phyloP scores from a whole-genome alignment of 2,113 vertebrate genomes.

The Puma concolor region DNA sequence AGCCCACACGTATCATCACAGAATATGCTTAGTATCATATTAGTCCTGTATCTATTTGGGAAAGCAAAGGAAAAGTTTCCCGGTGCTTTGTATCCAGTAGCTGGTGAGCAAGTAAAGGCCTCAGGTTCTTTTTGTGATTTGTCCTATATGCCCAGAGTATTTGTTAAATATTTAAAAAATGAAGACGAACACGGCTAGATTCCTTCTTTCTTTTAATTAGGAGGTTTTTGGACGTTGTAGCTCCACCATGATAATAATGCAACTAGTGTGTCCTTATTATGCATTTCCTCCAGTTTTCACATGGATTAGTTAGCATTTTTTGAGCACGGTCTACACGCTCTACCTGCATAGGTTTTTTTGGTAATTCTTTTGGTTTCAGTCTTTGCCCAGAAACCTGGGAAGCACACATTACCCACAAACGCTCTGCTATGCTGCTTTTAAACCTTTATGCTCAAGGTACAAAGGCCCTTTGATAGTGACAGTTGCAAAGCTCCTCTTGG shows the following conservation, averaged over 20 bases:
- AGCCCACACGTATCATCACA: not conserved
- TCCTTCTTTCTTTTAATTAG: not conserved
- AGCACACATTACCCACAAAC: not conserved
- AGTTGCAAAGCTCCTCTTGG: not conserved
- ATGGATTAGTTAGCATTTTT: not conserved
- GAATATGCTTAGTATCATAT: not conserved
- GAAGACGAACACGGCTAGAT: not conserved
- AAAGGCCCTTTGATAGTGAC: not conserved
- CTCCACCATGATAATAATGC: not conserved
- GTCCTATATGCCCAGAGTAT: not conserved
- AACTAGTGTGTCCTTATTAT: not conserved
- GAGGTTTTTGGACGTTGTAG: not conserved
- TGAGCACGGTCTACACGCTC: not conserved
- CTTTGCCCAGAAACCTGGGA: not conserved
- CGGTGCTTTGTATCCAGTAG: not conserved
- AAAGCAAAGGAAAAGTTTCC: not conserved
- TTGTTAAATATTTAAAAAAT: constrained; percentile 6
- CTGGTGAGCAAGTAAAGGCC: not conserved
- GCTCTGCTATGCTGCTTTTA: not conserved
- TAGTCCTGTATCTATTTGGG: not conserved
- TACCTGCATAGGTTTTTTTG: not conserved
- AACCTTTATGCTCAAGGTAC: not conserved
- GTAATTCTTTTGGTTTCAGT: not conserved
- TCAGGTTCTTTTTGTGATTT: constrained; percentile 5
- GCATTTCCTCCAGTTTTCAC: not conserved